phyloP scores from a whole-genome alignment of 1,140 invertebrate species.

The Drosophila novamexicana region DNA sequence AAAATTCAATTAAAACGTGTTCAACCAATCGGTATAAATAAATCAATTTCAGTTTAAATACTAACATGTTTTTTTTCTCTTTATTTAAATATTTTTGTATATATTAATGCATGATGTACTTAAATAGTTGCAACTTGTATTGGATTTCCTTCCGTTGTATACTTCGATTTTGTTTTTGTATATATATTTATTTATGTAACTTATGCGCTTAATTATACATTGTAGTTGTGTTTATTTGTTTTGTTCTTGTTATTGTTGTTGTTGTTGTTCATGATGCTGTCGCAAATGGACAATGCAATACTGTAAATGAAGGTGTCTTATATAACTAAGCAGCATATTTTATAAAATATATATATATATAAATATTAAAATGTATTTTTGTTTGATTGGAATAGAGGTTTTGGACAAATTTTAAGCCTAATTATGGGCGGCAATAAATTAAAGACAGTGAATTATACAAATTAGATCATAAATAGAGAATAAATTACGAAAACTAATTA shows the following conservation, averaged over 20 bases:
- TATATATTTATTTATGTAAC: conserved; percentile 55
- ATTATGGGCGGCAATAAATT: conserved; percentile 69
- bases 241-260: conserved; percentile 8
- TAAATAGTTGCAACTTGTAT: conserved; percentile 76
- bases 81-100: conserved; percentile 79
- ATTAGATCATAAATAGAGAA: conserved; percentile 40
- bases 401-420: conserved; percentile 51
- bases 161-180: conserved; percentile 34
- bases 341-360: conserved; percentile 15
- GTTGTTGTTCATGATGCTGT: conserved; percentile 22
- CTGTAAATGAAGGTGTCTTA: conserved; percentile 38
- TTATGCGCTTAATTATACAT: conserved; percentile 62
- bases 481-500: conserved; percentile 54
- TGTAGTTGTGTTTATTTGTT: conserved; percentile 34
- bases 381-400: conserved; percentile 28
- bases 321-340: conserved; percentile 22
- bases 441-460: conserved; percentile 38
- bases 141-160: conserved; percentile 70
- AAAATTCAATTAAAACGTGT: background rate
- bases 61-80: conserved; percentile 65
- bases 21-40: background rate
- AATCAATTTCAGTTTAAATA: conserved; percentile 41
- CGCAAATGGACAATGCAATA: conserved; percentile 27
- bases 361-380: conserved; percentile 24
- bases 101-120: conserved; percentile 77